Base-by-base conservation (phyloP, 2,113 vertebrate species). In the Telmatochromis brachygnathus region DNA sequence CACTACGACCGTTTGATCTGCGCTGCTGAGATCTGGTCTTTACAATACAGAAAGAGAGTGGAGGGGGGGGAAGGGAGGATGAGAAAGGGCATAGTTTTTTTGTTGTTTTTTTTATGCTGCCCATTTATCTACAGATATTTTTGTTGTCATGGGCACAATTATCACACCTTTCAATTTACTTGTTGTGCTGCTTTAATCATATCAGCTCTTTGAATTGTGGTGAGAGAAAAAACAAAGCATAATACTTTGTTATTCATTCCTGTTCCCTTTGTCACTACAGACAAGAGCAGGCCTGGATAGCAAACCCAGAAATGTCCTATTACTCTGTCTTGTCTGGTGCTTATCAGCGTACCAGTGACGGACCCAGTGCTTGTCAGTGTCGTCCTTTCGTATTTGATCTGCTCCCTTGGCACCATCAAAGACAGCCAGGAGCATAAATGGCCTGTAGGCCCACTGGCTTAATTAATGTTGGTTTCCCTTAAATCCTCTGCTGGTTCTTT, bases 1-100 rank as follows among this genome's bases (percentile, higher is more conserved):
- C 89, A 70, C 82, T 47, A 54, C 19, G 14, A 28, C 55, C 39
- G 87, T 94, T 95, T 94, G 94, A 94, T 94, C 86, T 87, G 88
- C 73, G 55, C 58, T 47, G 79, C 83, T 35, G 58, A 90, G 92
- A 83, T 88, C 86, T 88, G 84, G 70, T 91, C 88, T 85, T 84
- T 83, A 28, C 62, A 14, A 83, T 65, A 77, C 82, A 73, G 45
- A 83, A 23, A 81, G 23, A 62, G 13, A 21, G 73, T 19, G 73
- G 60, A 2, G 7, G 1, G 39, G 39, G 39, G 14, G 4, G 3
- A 3, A 23, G 35, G 35, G 19, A 37, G 21, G 42, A 19, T 68
- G 77, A 60, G 47, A 84, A 53, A 49, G 81, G 9, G 56, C 53
- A 68, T 83, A 19, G 28, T 82, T 42, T 33, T 12, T 93, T 47